phyloP scores from a whole-genome alignment of 2,797 vertebrate species.

The Setipinna tenuifilis region DNA sequence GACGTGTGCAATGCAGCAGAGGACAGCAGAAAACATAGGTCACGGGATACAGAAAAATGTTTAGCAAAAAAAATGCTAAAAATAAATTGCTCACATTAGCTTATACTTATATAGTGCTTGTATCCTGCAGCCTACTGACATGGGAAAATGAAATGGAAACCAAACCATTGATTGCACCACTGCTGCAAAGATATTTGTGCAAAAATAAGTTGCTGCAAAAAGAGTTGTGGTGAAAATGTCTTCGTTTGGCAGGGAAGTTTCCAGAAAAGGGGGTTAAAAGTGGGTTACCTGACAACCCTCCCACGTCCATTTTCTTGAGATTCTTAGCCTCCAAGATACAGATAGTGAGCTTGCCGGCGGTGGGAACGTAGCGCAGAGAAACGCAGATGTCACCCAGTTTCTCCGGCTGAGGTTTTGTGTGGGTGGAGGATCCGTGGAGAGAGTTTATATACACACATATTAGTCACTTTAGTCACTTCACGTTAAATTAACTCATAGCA shows the following conservation, averaged over 20 bases:
- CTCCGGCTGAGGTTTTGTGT: constrained; percentile 80
- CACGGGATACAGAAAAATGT: neutral
- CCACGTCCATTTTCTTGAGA: constrained; percentile 98
- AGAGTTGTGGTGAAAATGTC: too few species aligned
- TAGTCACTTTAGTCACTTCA: constrained; percentile 10
- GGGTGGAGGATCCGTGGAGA: neutral
- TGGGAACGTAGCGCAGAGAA: constrained; percentile 95
- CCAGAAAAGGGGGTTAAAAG: neutral
- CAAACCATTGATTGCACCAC: too few species aligned
- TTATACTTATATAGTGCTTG: too few species aligned
- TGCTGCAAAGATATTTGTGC: too few species aligned
- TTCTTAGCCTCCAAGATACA: constrained; percentile 98
- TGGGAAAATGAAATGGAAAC: too few species aligned
- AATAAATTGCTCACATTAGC: too few species aligned
- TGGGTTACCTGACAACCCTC: constrained; percentile 89
- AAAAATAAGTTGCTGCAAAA: too few species aligned
- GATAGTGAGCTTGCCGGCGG: constrained; percentile 95
- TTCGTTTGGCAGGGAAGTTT: neutral
- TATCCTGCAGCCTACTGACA: too few species aligned
- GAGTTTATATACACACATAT: neutral
- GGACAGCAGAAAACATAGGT: neutral
- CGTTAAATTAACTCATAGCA: neutral
- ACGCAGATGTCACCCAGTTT: constrained; percentile 98
- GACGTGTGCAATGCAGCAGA: constrained; percentile 36
- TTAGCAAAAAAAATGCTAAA: too few species aligned